phyloP scores from a whole-genome alignment of 1,140 invertebrate genomes.

The Zaprionus nigranus region DNA sequence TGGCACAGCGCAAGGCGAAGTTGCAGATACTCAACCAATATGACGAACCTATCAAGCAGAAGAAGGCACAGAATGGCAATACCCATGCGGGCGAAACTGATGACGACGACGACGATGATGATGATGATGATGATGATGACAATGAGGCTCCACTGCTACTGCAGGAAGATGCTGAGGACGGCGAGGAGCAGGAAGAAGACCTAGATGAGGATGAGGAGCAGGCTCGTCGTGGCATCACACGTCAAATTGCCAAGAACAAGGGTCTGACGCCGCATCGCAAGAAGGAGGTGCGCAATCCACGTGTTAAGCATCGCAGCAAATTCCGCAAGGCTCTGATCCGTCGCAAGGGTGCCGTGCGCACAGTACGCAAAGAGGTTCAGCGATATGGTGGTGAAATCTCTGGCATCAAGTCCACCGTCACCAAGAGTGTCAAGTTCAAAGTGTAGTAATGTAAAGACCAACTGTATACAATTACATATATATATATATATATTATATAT shows the following conservation, averaged over 20 bases:
- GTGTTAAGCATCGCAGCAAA: slow-evolving; percentile 96
- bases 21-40: slow-evolving; percentile 78
- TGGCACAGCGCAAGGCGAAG: slow-evolving; percentile 72
- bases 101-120: neutral
- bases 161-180: slow-evolving; percentile 77
- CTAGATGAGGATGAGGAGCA: slow-evolving; percentile 73
- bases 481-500: neutral
- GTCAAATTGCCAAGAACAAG: slow-evolving; percentile 97
- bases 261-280: slow-evolving; percentile 95
- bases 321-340: slow-evolving; percentile 95
- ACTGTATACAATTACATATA: slow-evolving; percentile 37
- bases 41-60: slow-evolving; percentile 46
- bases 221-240: slow-evolving; percentile 93
- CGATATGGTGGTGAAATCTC: slow-evolving; percentile 95
- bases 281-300: slow-evolving; percentile 96
- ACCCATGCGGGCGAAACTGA: neutral
- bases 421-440: slow-evolving; percentile 94
- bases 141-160: slow-evolving; percentile 58
- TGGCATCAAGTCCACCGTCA: slow-evolving; percentile 94
- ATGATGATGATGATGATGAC: slow-evolving; percentile 11
- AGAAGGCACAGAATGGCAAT: neutral
- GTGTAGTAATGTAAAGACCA: slow-evolving; percentile 79
- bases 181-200: slow-evolving; percentile 57
- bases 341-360: slow-evolving; percentile 94
- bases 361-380: slow-evolving; percentile 90